Evolutionary conservation across 2,888 invertebrate species (phyloP).

Genomic region (Lasius fuliginosus): DNA sequence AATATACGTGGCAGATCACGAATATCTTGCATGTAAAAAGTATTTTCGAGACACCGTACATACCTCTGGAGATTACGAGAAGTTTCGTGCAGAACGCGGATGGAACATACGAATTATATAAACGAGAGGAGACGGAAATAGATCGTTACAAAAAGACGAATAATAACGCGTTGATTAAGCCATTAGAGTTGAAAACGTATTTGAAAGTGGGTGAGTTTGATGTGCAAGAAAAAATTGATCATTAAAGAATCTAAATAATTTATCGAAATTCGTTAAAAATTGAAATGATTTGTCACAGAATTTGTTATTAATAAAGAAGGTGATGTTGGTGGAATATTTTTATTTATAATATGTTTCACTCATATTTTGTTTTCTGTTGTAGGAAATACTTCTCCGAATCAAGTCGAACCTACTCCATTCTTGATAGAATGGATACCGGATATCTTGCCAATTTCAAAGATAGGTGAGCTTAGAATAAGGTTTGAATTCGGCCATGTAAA

Average conservation of each 20-base stretch:
- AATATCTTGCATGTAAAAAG: conserved; percentile 91
- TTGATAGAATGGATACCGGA: conserved; percentile 93
- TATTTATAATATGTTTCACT: conserved; percentile 17
- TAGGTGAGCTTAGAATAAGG: conserved; percentile 91
- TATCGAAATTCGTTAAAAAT: not conserved
- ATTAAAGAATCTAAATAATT: conserved; percentile 11
- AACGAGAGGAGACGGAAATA: conserved; percentile 85
- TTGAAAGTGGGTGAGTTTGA: conserved; percentile 88
- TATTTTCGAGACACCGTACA: conserved; percentile 90
- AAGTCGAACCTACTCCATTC: conserved; percentile 89
- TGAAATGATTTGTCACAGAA: not conserved
- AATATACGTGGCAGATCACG: conserved; percentile 91
- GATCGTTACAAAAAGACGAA: conserved; percentile 84
- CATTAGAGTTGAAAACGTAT: conserved; percentile 89
- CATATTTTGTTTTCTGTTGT: conserved; percentile 39
- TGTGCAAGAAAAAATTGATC: not conserved
- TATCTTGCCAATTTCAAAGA: conserved; percentile 90
- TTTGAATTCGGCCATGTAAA: conserved; percentile 91
- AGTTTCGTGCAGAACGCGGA: conserved; percentile 89
- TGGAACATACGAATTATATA: conserved; percentile 88
- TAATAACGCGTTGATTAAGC: conserved; percentile 87
- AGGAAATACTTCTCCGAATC: conserved; percentile 86
- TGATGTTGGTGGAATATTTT: not conserved
- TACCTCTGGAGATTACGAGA: conserved; percentile 89
- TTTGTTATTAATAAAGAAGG: not conserved